Base-by-base conservation (phyloP, 2,797 vertebrate genomes). In the Zalophus californianus region DNA sequence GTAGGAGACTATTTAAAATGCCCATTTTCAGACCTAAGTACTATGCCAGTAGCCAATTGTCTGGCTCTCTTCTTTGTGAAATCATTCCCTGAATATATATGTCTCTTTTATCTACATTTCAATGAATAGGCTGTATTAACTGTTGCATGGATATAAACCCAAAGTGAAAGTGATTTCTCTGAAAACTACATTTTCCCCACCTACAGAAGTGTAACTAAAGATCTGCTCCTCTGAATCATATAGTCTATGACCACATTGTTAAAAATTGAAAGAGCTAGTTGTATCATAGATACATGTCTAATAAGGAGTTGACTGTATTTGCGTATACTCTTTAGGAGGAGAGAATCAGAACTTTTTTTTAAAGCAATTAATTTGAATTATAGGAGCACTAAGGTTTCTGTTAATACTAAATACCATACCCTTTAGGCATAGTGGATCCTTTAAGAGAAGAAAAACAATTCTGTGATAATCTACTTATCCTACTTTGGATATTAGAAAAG, bases 111-210 rank as follows among this genome's bases (percentile, higher is more conserved):
- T 62, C 25, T 7, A 79, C 6, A 48, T 62, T 91, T 89, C 70
- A 87, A 5, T 60, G 44, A 93, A 75, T 32, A 73, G 70, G 5
- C 23, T 91, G 3, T 10, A 38, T 54, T 90, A 85, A 9, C n/a
- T 78, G 25, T 97, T 90, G 48, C 91, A 41, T 90, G 21, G 38
- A 23, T 90, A 8, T 48, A 91, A 92, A 73, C 41, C 44, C 10
- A 75, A 73, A 92, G 13, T 50, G 64, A 72, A 83, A 87, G 16
- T 91, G 41, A 75, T 75, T 95, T 78, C 21, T 96, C 38, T 90
- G 64, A 85, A 88, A 96, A 82, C 29, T 75, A 3, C 11, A 54
- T 90, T 90, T 86, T 89, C 27, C 10, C 29, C 84, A 54, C 16
- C 27, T 84, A 15, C 5, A 82, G 52, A 95, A 94, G 13, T 84